Evolutionary conservation across 2,113 vertebrate genomes (phyloP), one percentile per base, ranked within the genome.

Genomic region (Melanostigma gelatinosum): DNA sequence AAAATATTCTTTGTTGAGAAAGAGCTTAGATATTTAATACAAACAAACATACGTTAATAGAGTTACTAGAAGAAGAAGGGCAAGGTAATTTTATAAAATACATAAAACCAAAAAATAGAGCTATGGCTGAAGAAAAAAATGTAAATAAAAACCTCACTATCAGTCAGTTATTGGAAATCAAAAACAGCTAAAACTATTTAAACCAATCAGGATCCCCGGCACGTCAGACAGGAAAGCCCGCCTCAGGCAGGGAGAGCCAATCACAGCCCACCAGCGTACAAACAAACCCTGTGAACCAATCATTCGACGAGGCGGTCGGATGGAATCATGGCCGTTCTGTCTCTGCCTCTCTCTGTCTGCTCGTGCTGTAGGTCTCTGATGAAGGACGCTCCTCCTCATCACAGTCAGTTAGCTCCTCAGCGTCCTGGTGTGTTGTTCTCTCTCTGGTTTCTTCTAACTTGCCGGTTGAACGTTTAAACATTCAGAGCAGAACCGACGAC

Each of bases 401-500:
- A 48, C 42, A 73, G 79, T 81, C 67, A 65, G 73, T 85, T 72
- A 80, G 79, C 83, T 85, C 86, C 85, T 82, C 57, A 38, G 86
- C 40, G 10, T 87, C 66, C 85, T 65, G 76, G 73, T 82, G 83
- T 89, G 72, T 82, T 75, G 61, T 18, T n/a, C 54, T 86, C 46
- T 78, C 83, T 89, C 80, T 88, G 85, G 75, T 84, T 84, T 86
- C 68, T 77, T 89, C 73, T 75, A 60, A 60, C 54, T 60, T 18
- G 75, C 74, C 29, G 89, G 88, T 93, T 92, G 92, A 93, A 93
- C 76, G 80, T 94, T 94, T 91, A 94, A 94, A 93, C 91, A 91
- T 74, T 7, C 13, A 9, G 0, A 1, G 16, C 20, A 7, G 52
- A 13, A 36, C 15, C 22, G 22, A 55, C 13, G 6, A 5, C 66